Conservation (phyloP, 2,888 invertebrate genomes). For the Rhingia campestris region DNA sequence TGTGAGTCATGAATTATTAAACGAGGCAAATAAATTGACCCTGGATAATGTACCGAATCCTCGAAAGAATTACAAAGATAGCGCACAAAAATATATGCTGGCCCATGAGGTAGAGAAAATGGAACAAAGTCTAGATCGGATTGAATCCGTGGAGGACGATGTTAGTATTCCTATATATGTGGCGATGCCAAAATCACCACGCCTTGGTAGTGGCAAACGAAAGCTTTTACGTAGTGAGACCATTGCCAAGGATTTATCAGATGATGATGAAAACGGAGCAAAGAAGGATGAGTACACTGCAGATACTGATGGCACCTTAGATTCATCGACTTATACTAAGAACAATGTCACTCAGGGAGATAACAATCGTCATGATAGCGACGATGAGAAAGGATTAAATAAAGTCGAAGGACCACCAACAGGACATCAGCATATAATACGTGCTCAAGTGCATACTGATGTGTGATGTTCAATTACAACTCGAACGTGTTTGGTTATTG, state of each 20-base stretch:
- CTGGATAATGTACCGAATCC: slow-evolving; percentile 78
- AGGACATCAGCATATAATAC: slow-evolving; percentile 52
- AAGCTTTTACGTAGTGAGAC: slow-evolving; percentile 80
- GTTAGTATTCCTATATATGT: slow-evolving; percentile 76
- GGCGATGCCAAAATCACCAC: slow-evolving; percentile 42
- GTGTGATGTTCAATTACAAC: slow-evolving; percentile 50
- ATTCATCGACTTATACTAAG: slow-evolving; percentile 35
- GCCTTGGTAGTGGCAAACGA: slow-evolving; percentile 74
- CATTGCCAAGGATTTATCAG: slow-evolving; percentile 78
- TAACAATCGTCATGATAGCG: slow-evolving; percentile 18
- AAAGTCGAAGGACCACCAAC: slow-evolving; percentile 9
- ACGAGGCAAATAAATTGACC: slow-evolving; percentile 75
- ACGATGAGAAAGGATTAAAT: slow-evolving; percentile 21
- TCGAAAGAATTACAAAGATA: slow-evolving; percentile 74
- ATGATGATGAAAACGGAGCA: slow-evolving; percentile 71
- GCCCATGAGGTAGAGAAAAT: slow-evolving; percentile 26
- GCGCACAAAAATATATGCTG: slow-evolving; percentile 32
- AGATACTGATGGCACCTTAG: slow-evolving; percentile 43
- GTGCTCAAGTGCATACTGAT: slow-evolving; percentile 64
- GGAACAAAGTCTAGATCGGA: slow-evolving; percentile 76
- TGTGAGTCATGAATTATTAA: slow-evolving; percentile 35
- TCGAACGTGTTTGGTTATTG: slow-evolving; percentile 23
- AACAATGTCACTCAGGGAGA: slow-evolving; percentile 33
- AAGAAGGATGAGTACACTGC: slow-evolving; percentile 33
- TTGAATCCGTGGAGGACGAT: slow-evolving; percentile 78